Conservation (phyloP, 2,113 vertebrate genomes). For the Eclectus roratus region DNA sequence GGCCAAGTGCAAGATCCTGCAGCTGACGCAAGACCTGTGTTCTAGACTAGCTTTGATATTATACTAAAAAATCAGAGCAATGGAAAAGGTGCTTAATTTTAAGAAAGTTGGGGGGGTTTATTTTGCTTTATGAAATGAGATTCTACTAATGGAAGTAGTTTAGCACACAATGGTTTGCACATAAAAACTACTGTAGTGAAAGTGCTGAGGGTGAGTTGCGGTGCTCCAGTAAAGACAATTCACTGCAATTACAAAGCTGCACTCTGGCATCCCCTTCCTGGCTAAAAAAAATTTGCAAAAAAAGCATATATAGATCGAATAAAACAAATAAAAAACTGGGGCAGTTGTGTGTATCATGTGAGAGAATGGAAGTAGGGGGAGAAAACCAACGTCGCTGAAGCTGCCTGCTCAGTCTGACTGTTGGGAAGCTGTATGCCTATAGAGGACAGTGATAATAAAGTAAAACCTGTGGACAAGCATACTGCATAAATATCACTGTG, state of each 20-base stretch:
- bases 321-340: not conserved
- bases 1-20: not conserved
- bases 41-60: not conserved
- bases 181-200: not conserved
- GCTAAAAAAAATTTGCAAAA: not conserved
- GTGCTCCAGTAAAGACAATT: not conserved
- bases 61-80: not conserved
- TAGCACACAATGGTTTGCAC: not conserved
- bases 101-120: fast-evolving
- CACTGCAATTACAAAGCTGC: not conserved
- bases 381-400: not conserved
- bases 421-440: not conserved
- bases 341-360: not conserved
- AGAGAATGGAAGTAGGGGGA: not conserved
- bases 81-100: not conserved
- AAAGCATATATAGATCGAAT: not conserved
- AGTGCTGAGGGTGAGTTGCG: not conserved
- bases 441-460: not conserved
- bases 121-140: not conserved
- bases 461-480: not conserved
- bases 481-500: not conserved
- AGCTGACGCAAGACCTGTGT: not conserved
- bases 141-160: not conserved
- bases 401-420: not conserved
- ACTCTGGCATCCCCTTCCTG: not conserved